phyloP scores from a whole-genome alignment of 2,113 vertebrate species.

The Anhinga rufa region DNA sequence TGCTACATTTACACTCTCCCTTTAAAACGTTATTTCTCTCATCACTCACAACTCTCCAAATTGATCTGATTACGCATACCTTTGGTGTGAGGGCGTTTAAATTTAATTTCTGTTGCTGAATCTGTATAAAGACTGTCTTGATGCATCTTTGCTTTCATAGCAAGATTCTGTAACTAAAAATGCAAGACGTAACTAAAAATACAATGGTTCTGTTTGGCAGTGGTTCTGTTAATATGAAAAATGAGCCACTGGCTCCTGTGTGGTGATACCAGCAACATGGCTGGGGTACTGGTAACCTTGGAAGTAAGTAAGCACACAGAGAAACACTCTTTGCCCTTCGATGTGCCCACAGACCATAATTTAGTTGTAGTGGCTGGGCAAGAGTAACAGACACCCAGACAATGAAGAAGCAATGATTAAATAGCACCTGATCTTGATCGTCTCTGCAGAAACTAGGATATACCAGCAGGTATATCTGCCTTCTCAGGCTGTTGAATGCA shows the following conservation, averaged over 20 bases:
- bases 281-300: neutral
- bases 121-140: neutral
- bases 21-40: neutral
- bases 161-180: neutral
- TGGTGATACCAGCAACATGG: neutral
- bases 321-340: neutral
- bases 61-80: neutral
- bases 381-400: neutral
- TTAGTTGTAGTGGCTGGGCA: neutral
- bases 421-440: neutral
- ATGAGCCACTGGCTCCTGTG: neutral
- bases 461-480: neutral
- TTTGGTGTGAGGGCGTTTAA: neutral
- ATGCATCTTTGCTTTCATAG: neutral
- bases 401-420: neutral
- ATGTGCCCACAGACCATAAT: neutral
- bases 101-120: neutral
- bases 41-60: neutral
- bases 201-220: neutral
- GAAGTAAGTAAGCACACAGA: neutral
- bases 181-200: neutral
- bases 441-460: neutral
- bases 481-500: neutral
- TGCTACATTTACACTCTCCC: neutral
- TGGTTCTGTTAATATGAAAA: neutral